These are phyloP conservation scores for Onychostoma macrolepis DNA, from an alignment of 2,113 vertebrate genomes.

Conservation along the genomic window DNA sequence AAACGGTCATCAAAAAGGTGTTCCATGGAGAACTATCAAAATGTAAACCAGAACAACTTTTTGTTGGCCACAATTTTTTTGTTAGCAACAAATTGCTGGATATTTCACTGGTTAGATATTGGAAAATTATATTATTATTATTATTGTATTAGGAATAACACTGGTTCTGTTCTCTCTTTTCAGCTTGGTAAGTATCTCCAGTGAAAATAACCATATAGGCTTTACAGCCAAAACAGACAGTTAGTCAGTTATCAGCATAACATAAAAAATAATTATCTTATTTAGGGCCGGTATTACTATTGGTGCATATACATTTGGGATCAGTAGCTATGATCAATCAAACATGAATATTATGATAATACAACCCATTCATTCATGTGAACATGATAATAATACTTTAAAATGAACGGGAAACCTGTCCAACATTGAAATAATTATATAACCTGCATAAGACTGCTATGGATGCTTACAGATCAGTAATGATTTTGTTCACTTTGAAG, in stretches of 20 bases:
- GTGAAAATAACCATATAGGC: background rate
- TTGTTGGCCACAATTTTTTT: too few species aligned
- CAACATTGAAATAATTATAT: background rate
- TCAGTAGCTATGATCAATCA: background rate
- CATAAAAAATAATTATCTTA: background rate
- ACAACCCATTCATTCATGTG: background rate
- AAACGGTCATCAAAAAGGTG: too few species aligned
- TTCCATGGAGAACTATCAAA: too few species aligned
- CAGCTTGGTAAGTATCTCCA: too few species aligned
- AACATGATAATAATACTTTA: background rate
- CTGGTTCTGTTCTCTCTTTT: too few species aligned
- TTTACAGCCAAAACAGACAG: background rate
- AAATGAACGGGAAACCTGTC: background rate
- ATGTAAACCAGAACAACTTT: too few species aligned
- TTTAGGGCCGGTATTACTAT: background rate
- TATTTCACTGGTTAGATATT: too few species aligned
- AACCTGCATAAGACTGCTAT: background rate
- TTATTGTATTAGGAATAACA: too few species aligned
- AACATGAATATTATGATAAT: background rate
- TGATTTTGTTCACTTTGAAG: background rate
- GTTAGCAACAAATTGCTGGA: too few species aligned
- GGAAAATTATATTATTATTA: background rate
- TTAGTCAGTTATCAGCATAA: background rate
- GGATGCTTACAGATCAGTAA: background rate
- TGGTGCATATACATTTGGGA: background rate